Base-by-base conservation (phyloP, 2,113 vertebrate species). In the Bettongia penicillata region DNA sequence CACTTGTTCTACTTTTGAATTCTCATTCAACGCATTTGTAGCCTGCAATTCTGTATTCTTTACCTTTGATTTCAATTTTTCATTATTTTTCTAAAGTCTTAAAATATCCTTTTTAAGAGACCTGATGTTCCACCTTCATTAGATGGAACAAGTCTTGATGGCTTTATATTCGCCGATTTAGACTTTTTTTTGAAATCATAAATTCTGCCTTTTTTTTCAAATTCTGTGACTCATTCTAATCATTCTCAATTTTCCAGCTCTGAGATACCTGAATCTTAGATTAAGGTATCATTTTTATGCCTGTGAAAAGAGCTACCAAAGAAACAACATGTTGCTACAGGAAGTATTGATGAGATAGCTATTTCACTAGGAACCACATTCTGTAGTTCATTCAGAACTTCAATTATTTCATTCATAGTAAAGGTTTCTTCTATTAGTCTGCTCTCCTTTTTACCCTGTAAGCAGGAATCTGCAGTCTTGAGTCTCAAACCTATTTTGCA, bases 261-360 rank as follows among this genome's bases (percentile, higher is more conserved):
- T 0, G 99, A 99, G 97, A 99, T 98, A 0, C 99, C 99, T 0
- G 99, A 99, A 97, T 99, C 99, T 52, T 53, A 99, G 97, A 95
- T 99, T 99, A 4, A 99, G 99, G 98, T 99, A 99, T 98, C 99
- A 99, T 96, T 99, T 99, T 98, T 99, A 99, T 0, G 99, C 99
- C 94, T 99, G 99, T 0, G 99, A 98, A 95, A 99, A 99, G 55
- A 99, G 99, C 96, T 99, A 99, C 68, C 99, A 98, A 95, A 99
- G 99, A 1, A 99, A 99, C 2, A 99, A 96, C 93, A 99, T 99
- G 0, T 99, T 99, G 97, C 99, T 99, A 98, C 99, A 99, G 10
- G 99, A 99, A 0, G 99, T 99, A 97, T 99, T 99, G 97, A 99
- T 99, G 97, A 99, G 99, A 97, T 99, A 99, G 1, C 99, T 95